phyloP scores from a whole-genome alignment of 2,113 vertebrate genomes.

The Egretta garzetta region DNA sequence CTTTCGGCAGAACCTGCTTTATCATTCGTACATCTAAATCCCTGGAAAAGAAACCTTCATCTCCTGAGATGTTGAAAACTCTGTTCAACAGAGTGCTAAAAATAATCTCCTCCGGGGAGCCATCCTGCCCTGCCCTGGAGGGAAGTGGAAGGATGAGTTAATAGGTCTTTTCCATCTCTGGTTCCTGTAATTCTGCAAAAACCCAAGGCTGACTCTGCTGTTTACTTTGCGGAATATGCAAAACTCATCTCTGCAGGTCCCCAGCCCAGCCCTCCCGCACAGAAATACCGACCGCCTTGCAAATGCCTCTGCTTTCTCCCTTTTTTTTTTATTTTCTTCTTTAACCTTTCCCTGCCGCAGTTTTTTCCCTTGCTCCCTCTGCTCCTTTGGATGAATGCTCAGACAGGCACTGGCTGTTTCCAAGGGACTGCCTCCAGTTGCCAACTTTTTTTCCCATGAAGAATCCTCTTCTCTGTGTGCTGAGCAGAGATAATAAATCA shows the following conservation, averaged over 20 bases:
- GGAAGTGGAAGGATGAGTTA: neutral
- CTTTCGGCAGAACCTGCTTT: neutral
- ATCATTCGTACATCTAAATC: neutral
- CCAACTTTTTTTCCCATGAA: neutral
- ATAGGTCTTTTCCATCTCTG: neutral
- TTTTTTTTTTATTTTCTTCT: too few species aligned
- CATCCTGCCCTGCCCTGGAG: neutral
- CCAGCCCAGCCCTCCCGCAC: neutral
- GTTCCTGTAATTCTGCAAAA: neutral
- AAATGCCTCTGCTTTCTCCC: neutral
- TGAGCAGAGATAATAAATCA: neutral
- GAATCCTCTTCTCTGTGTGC: neutral
- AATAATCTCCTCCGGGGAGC: neutral
- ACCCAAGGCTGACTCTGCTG: neutral
- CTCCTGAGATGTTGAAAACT: neutral
- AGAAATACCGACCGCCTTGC: neutral
- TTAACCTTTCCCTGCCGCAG: neutral
- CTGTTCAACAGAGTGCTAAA: neutral
- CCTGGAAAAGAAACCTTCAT: neutral
- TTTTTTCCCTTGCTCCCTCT: neutral
- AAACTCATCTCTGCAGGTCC: neutral
- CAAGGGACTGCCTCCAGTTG: neutral
- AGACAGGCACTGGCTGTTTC: neutral
- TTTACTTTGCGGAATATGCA: neutral
- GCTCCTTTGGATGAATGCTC: neutral